Evolutionary conservation across 2,113 vertebrate genomes (phyloP).

Genomic region (Gila orcuttii): DNA sequence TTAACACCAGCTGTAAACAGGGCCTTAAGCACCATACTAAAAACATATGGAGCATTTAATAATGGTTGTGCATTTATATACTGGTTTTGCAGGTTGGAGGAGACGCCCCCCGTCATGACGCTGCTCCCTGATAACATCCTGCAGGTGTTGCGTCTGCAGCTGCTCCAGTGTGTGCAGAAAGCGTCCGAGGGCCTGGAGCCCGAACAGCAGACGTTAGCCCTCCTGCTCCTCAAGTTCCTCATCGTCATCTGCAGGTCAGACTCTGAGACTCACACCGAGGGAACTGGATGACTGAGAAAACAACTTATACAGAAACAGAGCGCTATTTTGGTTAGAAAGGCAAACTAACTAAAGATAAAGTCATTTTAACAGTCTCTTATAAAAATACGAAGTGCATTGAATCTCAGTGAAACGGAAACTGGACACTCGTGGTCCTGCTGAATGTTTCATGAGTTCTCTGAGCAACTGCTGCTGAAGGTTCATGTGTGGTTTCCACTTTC

Average conservation of each 20-base stretch:
- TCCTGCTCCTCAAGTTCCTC: slow-evolving; percentile 95
- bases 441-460: slow-evolving; percentile 21
- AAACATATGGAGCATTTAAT: no score
- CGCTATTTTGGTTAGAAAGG: no score
- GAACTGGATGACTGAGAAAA: neutral
- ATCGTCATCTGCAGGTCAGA: slow-evolving; percentile 94
- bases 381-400: neutral
- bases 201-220: slow-evolving; percentile 88
- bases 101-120: slow-evolving; percentile 90
- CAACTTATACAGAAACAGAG: neutral
- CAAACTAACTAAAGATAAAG: neutral
- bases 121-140: slow-evolving; percentile 97
- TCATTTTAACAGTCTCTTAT: neutral
- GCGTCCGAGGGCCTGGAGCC: slow-evolving; percentile 91
- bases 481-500: slow-evolving; percentile 21
- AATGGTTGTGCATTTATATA: neutral
- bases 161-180: slow-evolving; percentile 95
- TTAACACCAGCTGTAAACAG: no score
- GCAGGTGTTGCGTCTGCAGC: slow-evolving; percentile 91
- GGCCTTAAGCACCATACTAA: no score
- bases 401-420: slow-evolving; percentile 13
- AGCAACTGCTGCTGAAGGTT: neutral
- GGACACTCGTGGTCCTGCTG: neutral
- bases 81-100: slow-evolving; percentile 81
- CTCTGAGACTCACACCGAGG: neutral